Percentiles rank a stretch among this genome's conserved stretches.
phyloP scores from a whole-genome alignment of 2,888 invertebrate genomes.

The Shargacucullia verbasci region DNA sequence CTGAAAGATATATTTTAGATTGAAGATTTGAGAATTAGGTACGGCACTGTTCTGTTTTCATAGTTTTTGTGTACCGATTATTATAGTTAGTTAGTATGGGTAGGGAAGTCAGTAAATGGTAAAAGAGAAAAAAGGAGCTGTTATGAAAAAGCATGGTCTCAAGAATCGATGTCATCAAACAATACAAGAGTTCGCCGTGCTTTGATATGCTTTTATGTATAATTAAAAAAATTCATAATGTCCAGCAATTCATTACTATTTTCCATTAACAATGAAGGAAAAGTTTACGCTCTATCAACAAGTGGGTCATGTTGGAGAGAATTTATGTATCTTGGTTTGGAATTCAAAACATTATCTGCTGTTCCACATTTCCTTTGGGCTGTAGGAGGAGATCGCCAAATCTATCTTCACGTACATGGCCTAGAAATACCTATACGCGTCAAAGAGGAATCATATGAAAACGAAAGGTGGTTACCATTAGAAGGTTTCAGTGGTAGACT shows the following conservation, averaged over 20 bases:
- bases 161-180: slow-evolving; percentile 15
- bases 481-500: slow-evolving; percentile 95
- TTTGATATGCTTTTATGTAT: slow-evolving; percentile 18
- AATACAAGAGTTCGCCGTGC: slow-evolving; percentile 15
- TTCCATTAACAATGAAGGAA: slow-evolving; percentile 96
- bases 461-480: slow-evolving; percentile 97
- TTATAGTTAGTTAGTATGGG: no score
- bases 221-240: slow-evolving; percentile 61
- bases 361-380: slow-evolving; percentile 97
- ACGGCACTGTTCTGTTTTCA: no score
- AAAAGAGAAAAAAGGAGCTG: no score
- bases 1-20: no score
- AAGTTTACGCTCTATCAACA: slow-evolving; percentile 95
- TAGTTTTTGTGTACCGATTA: no score
- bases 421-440: slow-evolving; percentile 97
- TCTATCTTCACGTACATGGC: slow-evolving; percentile 97
- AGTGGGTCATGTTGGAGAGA: slow-evolving; percentile 95
- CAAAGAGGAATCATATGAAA: slow-evolving; percentile 97
- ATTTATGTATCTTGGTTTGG: slow-evolving; percentile 95
- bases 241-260: slow-evolving; percentile 93
- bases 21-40: no score
- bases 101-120: no score
- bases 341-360: slow-evolving; percentile 96
- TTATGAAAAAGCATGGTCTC: no score
- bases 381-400: slow-evolving; percentile 97